These are phyloP conservation scores for Hydrotaea cyrtoneurina DNA, from an alignment of 2,888 invertebrate species.

Conservation along the genomic window DNA sequence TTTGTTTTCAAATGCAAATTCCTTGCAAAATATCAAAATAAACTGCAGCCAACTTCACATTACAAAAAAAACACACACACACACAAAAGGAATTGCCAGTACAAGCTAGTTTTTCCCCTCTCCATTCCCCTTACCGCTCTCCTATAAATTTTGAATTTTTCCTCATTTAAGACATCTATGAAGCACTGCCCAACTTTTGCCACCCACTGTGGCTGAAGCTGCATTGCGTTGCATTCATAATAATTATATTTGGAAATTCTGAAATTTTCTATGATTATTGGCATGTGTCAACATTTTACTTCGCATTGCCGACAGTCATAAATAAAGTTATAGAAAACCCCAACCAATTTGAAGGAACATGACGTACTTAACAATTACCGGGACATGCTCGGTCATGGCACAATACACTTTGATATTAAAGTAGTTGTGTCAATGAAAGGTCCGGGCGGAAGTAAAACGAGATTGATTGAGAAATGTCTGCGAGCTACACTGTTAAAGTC, in stretches of 20 bases:
- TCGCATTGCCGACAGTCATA: constrained; percentile 3
- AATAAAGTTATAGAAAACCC: constrained; percentile 19
- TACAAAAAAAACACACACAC: too few species aligned
- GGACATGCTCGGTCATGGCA: neutral
- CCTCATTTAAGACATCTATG: too few species aligned
- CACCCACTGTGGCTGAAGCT: neutral
- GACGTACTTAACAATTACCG: neutral
- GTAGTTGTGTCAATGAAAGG: neutral
- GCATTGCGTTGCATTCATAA: neutral
- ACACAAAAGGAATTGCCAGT: too few species aligned
- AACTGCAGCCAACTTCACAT: too few species aligned
- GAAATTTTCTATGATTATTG: constrained; percentile 21
- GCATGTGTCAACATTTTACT: constrained; percentile 27
- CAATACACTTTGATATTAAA: neutral
- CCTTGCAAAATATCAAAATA: too few species aligned
- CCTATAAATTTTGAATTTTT: too few species aligned
- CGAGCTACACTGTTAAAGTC: too few species aligned
- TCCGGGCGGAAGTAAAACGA: too few species aligned
- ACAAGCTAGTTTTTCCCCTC: too few species aligned
- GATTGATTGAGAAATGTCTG: too few species aligned
- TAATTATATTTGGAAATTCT: neutral
- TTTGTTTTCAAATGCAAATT: too few species aligned
- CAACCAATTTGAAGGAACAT: constrained; percentile 16
- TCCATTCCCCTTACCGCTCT: too few species aligned
- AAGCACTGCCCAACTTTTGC: neutral